Conservation (phyloP, 2,113 vertebrate species). For the Verasper variegatus region DNA sequence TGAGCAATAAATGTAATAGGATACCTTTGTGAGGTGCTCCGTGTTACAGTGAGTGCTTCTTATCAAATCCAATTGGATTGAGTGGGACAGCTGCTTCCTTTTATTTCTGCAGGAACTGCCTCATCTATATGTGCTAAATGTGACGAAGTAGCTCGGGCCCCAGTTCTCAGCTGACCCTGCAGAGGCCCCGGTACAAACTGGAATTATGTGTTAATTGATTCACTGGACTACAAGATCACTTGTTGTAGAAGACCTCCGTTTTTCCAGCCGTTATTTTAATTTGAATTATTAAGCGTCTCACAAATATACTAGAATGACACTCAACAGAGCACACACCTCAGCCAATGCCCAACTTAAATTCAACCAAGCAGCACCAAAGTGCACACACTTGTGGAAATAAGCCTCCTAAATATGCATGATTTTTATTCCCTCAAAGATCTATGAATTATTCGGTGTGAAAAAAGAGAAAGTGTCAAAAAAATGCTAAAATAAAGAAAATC, state of each 20-base stretch:
- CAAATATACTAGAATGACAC: neutral
- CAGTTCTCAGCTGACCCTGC: constrained; percentile 21
- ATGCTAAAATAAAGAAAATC: no score
- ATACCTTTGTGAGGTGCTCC: constrained; percentile 72
- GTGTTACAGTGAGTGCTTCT: constrained; percentile 71
- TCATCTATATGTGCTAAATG: constrained; percentile 46
- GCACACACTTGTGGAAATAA: neutral
- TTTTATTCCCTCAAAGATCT: no score
- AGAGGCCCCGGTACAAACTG: constrained; percentile 14
- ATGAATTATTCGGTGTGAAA: no score
- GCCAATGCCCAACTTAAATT: neutral
- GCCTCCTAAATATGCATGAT: no score
- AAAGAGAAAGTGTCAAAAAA: no score
- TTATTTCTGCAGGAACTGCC: constrained; percentile 20
- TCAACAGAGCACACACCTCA: neutral
- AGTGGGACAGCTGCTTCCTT: constrained; percentile 79
- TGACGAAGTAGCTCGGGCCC: constrained; percentile 16
- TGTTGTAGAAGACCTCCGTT: neutral
- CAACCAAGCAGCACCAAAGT: neutral
- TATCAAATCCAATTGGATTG: constrained; percentile 78
- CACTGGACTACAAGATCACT: no score
- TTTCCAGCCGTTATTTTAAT: neutral
- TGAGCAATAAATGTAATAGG: constrained; percentile 71
- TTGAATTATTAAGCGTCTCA: neutral
- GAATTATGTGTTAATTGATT: constrained; percentile 2